Evolutionary conservation across 1,140 invertebrate genomes (phyloP).

Genomic region (Drosophila prosaltans): DNA sequence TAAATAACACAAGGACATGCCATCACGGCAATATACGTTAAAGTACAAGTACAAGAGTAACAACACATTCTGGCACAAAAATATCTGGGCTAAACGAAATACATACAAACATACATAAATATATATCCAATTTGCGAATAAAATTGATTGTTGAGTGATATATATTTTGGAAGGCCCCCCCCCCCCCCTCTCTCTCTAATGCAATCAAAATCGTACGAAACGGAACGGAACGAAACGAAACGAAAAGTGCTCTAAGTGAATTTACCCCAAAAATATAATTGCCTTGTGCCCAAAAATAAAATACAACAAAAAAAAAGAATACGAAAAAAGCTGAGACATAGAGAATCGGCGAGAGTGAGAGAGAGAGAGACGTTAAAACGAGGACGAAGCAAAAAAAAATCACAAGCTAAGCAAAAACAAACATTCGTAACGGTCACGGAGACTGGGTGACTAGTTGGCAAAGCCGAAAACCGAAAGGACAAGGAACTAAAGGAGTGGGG

Average conservation of each 20-base stretch:
- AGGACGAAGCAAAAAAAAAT: slow-evolving; percentile 18
- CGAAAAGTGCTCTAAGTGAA: slow-evolving; percentile 64
- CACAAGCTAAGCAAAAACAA: slow-evolving; percentile 7
- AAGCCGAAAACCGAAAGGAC: slow-evolving; percentile 10
- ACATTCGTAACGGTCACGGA: slow-evolving; percentile 9
- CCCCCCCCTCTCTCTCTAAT: slow-evolving; percentile 49
- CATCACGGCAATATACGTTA: slow-evolving; percentile 33
- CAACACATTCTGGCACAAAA: slow-evolving; percentile 9
- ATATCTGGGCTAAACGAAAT: slow-evolving; percentile 42
- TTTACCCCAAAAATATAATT: slow-evolving; percentile 58
- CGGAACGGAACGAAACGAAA: slow-evolving; percentile 21
- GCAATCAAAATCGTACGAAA: slow-evolving; percentile 55
- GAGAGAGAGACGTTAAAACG: slow-evolving; percentile 37
- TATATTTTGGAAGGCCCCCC: slow-evolving; percentile 21
- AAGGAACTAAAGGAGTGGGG: neutral
- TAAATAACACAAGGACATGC: slow-evolving; percentile 78
- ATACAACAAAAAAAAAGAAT: neutral
- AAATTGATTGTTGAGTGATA: slow-evolving; percentile 46
- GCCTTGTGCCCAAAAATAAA: slow-evolving; percentile 29
- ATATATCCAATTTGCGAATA: slow-evolving; percentile 28
- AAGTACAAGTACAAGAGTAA: slow-evolving; percentile 45
- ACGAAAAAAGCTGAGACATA: neutral
- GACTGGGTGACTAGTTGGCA: neutral
- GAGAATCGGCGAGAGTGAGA: slow-evolving; percentile 37
- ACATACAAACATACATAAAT: slow-evolving; percentile 21